Percentiles rank a stretch among this genome's conserved stretches.
Evolutionary conservation across 2,888 invertebrate species (phyloP).

Genomic region (Clitarchus hookeri): DNA sequence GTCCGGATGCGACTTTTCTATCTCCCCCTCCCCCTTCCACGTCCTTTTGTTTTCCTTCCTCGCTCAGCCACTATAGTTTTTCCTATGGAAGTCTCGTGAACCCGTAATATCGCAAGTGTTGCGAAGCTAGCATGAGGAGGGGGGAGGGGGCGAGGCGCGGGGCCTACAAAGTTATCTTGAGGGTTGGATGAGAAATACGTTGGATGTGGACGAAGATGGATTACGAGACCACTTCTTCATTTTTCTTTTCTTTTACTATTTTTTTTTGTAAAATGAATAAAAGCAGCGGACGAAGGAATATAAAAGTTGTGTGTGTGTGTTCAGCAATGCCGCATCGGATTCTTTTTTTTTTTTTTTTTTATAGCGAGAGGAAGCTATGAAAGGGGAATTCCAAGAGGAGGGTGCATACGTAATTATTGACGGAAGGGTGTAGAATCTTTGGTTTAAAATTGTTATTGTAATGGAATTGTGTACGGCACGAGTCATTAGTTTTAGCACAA

Average conservation of each 20-base stretch:
- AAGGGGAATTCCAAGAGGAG: no score
- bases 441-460: no score
- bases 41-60: slow-evolving; percentile 12
- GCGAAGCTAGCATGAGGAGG: neutral
- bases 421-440: no score
- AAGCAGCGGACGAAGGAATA: slow-evolving; percentile 7
- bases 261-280: slow-evolving; percentile 19
- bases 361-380: no score
- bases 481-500: no score
- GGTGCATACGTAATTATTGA: no score
- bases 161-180: slow-evolving; percentile 4
- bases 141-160: neutral
- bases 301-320: neutral
- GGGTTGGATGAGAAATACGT: slow-evolving; percentile 23
- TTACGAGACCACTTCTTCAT: slow-evolving; percentile 16
- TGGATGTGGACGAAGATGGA: slow-evolving; percentile 25
- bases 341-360: neutral
- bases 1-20: neutral
- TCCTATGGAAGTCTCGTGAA: slow-evolving; percentile 3
- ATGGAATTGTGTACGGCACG: no score
- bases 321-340: neutral
- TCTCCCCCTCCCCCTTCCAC: neutral
- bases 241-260: neutral
- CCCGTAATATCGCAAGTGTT: slow-evolving; percentile 24
- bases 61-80: slow-evolving; percentile 3